Base-by-base conservation (phyloP, 2,888 invertebrate species). In the Therioaphis trifolii region DNA sequence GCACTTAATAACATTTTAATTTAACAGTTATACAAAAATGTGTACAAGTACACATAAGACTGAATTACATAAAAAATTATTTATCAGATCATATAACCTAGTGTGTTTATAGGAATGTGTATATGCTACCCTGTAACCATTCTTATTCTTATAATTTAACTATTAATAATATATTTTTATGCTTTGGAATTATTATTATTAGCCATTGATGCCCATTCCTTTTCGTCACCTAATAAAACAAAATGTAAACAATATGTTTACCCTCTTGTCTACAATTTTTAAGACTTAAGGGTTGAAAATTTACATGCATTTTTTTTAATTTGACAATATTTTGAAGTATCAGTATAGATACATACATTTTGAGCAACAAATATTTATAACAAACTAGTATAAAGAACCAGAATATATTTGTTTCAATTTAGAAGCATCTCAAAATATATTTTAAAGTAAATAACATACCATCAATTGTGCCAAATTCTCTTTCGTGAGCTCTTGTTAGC, bases 391-490 rank as follows among this genome's bases (percentile, higher is more conserved):
- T 66, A 40, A 15, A 15, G 11, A 58, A 24, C 35, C 35, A 35
- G 35, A 24, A 58, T 35, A 4, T 52, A 43, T 52, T 29, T 49
- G 9, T 29, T 63, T 46, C 29, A 63, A 63, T 35, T 63, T 5
- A 35, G 21, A 63, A 3, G 29, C 21, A 46, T 61, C 11, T 76
- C 11, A 49, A 66, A 11, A 72, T 52, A 52, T 75, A 58, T 43
- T 58, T 43, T 11, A 21, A 77, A 75, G 74, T 55, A 68, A 52
- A 27, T 52, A 76, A 86, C 93, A 92, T 90, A 94, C 97, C 96
- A 89, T 97, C 97, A 87, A 97, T 97, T 87, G 96, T 95, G 87
- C 98, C 98, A 89, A 98, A 99, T 89, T 99, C 98, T 87, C 96
- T 92, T 90, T 99, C 99, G 89, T 99, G 99, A 85, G 99, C 99